phyloP scores from a whole-genome alignment of 2,888 invertebrate species.

The Leptopterna dolabrata region DNA sequence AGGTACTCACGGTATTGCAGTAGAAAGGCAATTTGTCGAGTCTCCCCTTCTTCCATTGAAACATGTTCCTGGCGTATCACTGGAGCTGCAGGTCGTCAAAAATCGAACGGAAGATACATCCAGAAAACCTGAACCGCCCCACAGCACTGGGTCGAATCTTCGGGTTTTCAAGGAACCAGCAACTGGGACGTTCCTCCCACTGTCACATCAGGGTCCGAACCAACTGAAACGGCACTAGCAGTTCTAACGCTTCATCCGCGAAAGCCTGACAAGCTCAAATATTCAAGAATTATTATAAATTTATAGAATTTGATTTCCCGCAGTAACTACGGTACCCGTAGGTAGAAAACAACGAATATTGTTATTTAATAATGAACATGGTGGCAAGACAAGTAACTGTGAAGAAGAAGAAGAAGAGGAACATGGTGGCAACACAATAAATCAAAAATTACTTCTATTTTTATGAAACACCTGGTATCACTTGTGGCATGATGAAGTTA shows the following conservation, averaged over 20 bases:
- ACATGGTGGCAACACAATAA: background rate
- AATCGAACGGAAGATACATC: background rate
- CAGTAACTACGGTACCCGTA: too few relatives aligned
- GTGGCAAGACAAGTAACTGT: too few relatives aligned
- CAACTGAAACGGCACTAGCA: background rate
- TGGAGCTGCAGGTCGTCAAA: background rate
- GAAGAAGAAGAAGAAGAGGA: too few relatives aligned
- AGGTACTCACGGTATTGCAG: constrained; percentile 11
- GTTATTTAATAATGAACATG: too few relatives aligned
- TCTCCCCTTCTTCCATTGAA: constrained; percentile 34
- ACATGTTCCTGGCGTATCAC: constrained; percentile 6
- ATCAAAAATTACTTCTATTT: background rate
- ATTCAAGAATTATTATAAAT: background rate
- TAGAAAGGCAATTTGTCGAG: background rate
- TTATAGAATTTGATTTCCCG: background rate
- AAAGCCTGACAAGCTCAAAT: background rate
- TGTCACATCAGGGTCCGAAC: background rate
- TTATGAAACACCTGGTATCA: too few relatives aligned
- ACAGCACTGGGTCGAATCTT: background rate
- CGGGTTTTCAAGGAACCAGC: too few relatives aligned
- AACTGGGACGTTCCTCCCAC: background rate
- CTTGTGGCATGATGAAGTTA: background rate
- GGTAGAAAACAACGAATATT: too few relatives aligned
- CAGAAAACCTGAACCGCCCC: background rate
- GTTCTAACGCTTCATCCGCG: background rate